phyloP scores from a whole-genome alignment of 2,113 vertebrate genomes.

The Tretioscincus oriximinensis region DNA sequence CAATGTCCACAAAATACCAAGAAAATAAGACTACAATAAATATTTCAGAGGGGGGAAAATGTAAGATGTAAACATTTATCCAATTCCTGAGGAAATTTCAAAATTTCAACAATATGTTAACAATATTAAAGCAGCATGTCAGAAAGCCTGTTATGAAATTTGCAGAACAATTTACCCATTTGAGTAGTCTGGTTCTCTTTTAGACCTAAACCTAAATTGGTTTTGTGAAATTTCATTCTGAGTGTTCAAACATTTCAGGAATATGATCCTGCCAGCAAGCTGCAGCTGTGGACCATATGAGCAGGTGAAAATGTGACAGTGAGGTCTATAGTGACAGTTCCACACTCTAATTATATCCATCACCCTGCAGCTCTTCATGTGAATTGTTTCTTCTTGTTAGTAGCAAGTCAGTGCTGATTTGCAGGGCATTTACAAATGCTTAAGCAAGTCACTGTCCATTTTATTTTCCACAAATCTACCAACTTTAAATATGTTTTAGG shows the following conservation, averaged over 20 bases:
- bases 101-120: constrained; percentile 21
- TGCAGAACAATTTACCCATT: constrained; percentile 17
- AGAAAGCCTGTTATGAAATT: constrained; percentile 12
- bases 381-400: not conserved
- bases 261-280: not conserved
- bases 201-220: not conserved
- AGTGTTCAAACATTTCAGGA: not conserved
- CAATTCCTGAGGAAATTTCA: constrained; percentile 13
- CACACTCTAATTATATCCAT: not conserved
- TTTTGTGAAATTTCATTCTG: constrained; percentile 3
- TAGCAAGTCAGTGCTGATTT: not conserved
- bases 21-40: not conserved
- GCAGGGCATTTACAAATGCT: not conserved
- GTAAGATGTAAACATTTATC: constrained; percentile 3
- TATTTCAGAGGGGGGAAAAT: not conserved
- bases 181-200: not conserved
- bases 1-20: not conserved
- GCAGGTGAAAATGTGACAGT: constrained; percentile 7
- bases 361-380: not conserved
- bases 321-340: not conserved
- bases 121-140: constrained; percentile 15
- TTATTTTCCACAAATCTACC: not conserved
- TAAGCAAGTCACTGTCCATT: not conserved
- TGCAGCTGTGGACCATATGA: not conserved
- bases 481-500: no score